A percentile compares a stretch with the other conserved stretches of the same genome.
These are phyloP conservation scores for Ladona fulva DNA, from an alignment of 1,140 invertebrate genomes.

Conservation along the genomic window DNA sequence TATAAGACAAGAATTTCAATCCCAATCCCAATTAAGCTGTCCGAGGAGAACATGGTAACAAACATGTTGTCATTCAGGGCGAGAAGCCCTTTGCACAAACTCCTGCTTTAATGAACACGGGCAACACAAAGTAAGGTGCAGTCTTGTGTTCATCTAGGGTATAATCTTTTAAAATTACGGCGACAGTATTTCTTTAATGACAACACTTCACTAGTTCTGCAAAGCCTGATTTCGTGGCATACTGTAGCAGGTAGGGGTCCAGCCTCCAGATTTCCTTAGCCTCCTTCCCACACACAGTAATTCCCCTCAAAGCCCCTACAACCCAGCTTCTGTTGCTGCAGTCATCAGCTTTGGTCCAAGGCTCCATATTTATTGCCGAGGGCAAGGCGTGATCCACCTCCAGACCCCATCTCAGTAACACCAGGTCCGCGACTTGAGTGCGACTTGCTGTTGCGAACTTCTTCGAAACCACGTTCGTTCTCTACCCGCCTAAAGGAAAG, in stretches of 20 bases:
- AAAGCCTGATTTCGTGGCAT: too few species aligned
- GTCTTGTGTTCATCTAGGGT: too few species aligned
- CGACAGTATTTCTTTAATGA: too few species aligned
- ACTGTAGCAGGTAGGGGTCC: too few species aligned
- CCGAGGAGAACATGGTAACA: background rate
- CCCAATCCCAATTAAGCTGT: background rate
- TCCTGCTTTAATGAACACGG: background rate
- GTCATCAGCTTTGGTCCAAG: conserved; percentile 42
- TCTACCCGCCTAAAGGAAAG: conserved; percentile 40
- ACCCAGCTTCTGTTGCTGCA: conserved; percentile 15
- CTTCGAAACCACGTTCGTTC: conserved; percentile 46
- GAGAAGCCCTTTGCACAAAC: background rate
- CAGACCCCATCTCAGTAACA: background rate
- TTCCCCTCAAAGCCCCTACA: too few species aligned
- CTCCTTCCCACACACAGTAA: too few species aligned
- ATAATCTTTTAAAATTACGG: too few species aligned
- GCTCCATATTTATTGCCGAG: conserved; percentile 49
- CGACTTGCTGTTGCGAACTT: conserved; percentile 40
- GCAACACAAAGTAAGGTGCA: too few species aligned
- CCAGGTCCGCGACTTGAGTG: conserved; percentile 24
- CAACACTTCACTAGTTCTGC: too few species aligned
- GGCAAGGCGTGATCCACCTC: conserved; percentile 40
- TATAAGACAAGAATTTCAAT: background rate
- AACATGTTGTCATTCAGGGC: background rate
- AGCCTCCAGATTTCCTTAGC: too few species aligned